Percentiles rank a stretch among this genome's conserved stretches.
Conservation (phyloP, 2,797 vertebrate species). For the Astyanax mexicanus region DNA sequence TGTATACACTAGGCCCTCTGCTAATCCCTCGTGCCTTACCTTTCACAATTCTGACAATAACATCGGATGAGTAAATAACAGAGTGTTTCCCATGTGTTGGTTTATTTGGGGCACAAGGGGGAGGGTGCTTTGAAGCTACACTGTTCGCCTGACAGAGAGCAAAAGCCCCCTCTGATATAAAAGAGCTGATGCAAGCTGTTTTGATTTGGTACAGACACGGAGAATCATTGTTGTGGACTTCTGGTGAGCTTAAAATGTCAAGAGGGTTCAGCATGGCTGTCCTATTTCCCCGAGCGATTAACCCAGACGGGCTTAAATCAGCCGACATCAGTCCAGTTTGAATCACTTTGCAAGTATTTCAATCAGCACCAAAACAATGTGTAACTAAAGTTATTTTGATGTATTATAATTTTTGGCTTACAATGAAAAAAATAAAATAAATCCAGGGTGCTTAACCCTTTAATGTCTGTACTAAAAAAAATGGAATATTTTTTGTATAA, state of each 20-base stretch:
- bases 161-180: conserved; percentile 16
- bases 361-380: background rate
- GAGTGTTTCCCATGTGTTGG: conserved; percentile 12
- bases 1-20: background rate
- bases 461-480: too few relatives aligned
- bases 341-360: background rate
- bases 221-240: conserved; percentile 80
- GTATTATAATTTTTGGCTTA: background rate
- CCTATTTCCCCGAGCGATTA: conserved; percentile 79
- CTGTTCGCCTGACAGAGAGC: conserved; percentile 9
- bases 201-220: conserved; percentile 60
- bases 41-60: conserved; percentile 7
- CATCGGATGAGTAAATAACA: conserved; percentile 9
- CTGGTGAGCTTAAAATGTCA: conserved; percentile 81
- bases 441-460: too few relatives aligned
- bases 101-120: conserved; percentile 15
- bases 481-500: too few relatives aligned
- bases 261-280: conserved; percentile 79
- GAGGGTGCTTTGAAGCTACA: background rate
- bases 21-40: conserved; percentile 20
- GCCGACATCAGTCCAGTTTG: conserved; percentile 48
- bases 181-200: conserved; percentile 33
- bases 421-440: background rate
- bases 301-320: conserved; percentile 73
- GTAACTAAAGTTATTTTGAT: background rate